A percentile compares a stretch with the other conserved stretches of the same genome.
Evolutionary conservation across 2,888 invertebrate species (phyloP).

Genomic region (Melieria omissa): DNA sequence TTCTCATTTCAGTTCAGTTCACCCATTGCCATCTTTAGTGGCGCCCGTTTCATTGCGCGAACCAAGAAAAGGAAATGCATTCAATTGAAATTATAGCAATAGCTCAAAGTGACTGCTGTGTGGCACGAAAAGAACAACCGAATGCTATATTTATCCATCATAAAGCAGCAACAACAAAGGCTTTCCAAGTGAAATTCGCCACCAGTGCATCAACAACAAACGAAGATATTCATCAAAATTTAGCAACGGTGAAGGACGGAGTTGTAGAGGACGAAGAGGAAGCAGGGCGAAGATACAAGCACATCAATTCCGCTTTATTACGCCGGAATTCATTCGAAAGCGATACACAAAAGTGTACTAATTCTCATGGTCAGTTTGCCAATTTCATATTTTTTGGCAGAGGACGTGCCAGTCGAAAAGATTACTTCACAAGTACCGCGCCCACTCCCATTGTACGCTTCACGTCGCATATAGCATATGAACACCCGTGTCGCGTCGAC

Average conservation of each 20-base stretch:
- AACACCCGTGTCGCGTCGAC: constrained; percentile 30
- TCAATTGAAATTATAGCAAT: too few relatives aligned
- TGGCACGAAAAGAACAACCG: too few relatives aligned
- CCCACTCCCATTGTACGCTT: not conserved
- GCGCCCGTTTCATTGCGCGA: too few relatives aligned
- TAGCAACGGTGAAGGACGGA: too few relatives aligned
- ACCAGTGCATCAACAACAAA: too few relatives aligned
- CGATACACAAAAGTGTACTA: constrained; percentile 55
- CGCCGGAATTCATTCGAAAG: constrained; percentile 55
- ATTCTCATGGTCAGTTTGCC: constrained; percentile 61
- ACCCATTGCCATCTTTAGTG: not conserved
- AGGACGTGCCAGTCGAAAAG: not conserved
- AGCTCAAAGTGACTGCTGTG: too few relatives aligned
- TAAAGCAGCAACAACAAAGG: too few relatives aligned
- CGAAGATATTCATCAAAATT: not conserved
- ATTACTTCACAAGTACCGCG: constrained; percentile 30
- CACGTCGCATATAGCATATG: not conserved
- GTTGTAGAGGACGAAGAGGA: constrained; percentile 11
- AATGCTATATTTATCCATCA: not conserved
- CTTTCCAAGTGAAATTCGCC: too few relatives aligned
- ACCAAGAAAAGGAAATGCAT: too few relatives aligned
- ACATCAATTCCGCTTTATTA: constrained; percentile 63
- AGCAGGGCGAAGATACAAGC: constrained; percentile 24
- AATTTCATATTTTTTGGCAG: constrained; percentile 38
- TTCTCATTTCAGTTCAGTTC: not conserved